phyloP scores from a whole-genome alignment of 2,797 vertebrate species.

The Simalia tracyae region DNA sequence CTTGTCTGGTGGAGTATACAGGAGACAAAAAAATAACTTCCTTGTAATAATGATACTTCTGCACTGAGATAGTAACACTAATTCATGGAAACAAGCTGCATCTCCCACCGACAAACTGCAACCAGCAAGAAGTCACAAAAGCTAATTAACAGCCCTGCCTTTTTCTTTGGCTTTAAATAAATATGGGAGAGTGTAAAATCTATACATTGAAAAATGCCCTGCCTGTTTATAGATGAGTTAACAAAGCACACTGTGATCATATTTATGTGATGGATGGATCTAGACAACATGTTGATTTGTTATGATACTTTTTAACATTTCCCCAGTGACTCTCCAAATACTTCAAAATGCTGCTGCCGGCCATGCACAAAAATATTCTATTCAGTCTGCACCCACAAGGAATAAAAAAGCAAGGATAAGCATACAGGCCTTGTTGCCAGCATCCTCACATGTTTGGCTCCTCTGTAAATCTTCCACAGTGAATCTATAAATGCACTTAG shows the following conservation, averaged over 20 bases:
- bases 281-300: background rate
- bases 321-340: background rate
- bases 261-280: background rate
- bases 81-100: background rate
- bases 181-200: slow-evolving; percentile 3
- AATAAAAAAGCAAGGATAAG: background rate
- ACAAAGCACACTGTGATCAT: background rate
- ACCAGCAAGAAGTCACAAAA: slow-evolving; percentile 1
- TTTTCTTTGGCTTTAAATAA: background rate
- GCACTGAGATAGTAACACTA: background rate
- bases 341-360: background rate
- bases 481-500: slow-evolving; percentile 1
- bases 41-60: background rate
- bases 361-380: background rate
- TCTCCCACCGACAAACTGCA: background rate
- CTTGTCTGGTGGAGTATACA: background rate
- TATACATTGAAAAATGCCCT: background rate
- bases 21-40: background rate
- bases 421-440: background rate
- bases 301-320: slow-evolving; percentile 11
- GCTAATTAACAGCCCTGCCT: background rate
- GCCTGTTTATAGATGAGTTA: background rate
- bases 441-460: background rate
- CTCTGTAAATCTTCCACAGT: background rate
- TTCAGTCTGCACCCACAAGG: background rate